Percentiles rank a stretch among this genome's conserved stretches.
Evolutionary conservation across 2,888 invertebrate genomes (phyloP).

Genomic region (Bellardia bayeri): DNA sequence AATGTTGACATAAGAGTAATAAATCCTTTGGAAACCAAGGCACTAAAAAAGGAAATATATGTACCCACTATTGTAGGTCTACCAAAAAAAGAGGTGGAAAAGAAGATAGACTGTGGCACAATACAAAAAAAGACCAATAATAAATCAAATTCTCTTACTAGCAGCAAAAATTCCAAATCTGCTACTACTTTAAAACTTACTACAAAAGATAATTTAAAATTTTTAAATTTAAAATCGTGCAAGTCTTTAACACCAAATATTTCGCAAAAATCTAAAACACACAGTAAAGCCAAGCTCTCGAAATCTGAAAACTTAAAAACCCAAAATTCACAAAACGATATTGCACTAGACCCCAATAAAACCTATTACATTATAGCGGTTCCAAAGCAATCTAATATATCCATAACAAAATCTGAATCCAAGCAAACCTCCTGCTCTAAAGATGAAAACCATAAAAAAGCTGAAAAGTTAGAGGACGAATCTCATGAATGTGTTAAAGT

Average conservation of each 20-base stretch:
- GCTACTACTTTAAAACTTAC: background rate
- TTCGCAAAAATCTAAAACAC: background rate
- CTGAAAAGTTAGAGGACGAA: background rate
- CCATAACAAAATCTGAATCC: background rate
- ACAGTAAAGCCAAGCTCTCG: background rate
- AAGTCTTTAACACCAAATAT: background rate
- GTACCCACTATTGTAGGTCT: background rate
- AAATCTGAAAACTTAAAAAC: background rate
- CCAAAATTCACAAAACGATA: background rate
- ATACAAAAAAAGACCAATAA: background rate
- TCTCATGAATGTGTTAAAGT: background rate
- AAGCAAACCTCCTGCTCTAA: background rate
- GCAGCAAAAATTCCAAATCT: background rate
- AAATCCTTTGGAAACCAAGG: slow-evolving; percentile 23
- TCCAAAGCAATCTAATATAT: background rate
- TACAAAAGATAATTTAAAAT: background rate
- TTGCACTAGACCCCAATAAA: slow-evolving; percentile 34
- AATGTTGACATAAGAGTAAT: slow-evolving; percentile 77
- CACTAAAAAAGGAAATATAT: slow-evolving; percentile 13
- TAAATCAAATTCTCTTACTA: background rate
- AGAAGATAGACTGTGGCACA: background rate
- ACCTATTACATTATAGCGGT: slow-evolving; percentile 30
- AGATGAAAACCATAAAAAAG: background rate
- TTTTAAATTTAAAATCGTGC: background rate
- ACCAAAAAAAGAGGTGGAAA: background rate